phyloP scores from a whole-genome alignment of 2,888 invertebrate species.

The Andrena minutula region DNA sequence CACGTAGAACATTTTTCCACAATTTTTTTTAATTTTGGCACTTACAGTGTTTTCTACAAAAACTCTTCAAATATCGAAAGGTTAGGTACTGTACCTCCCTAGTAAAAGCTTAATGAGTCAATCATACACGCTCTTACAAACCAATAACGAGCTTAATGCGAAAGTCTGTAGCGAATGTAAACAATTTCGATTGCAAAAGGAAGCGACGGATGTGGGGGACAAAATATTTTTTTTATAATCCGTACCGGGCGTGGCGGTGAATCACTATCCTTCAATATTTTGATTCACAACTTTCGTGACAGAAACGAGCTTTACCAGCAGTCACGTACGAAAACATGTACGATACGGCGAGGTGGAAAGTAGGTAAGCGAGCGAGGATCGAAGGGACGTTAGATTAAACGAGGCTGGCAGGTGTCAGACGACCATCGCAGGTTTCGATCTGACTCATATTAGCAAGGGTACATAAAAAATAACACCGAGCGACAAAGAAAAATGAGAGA shows the following conservation, averaged over 20 bases:
- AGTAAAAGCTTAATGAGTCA: neutral
- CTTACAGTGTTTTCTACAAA: too few species aligned
- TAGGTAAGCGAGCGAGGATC: conserved; percentile 69
- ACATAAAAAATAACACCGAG: conserved; percentile 13
- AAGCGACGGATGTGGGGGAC: conserved; percentile 23
- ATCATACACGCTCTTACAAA: neutral
- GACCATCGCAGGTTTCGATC: conserved; percentile 55
- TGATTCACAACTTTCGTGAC: conserved; percentile 76
- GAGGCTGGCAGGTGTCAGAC: conserved; percentile 75
- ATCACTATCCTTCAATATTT: conserved; percentile 75
- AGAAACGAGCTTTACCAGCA: conserved; percentile 64
- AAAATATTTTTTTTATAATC: conserved; percentile 71
- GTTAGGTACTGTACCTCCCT: too few species aligned
- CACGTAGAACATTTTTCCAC: too few species aligned
- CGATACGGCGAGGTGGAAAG: conserved; percentile 63
- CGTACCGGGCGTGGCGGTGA: conserved; percentile 50
- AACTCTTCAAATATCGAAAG: too few species aligned
- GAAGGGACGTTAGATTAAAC: conserved; percentile 68
- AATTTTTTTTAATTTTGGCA: too few species aligned
- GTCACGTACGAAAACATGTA: conserved; percentile 78
- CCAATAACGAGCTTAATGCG: neutral
- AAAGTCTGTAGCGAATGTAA: conserved; percentile 10
- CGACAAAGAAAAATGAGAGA: neutral
- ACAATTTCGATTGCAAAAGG: conserved; percentile 7
- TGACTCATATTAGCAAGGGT: conserved; percentile 37